A percentile compares a stretch with the other conserved stretches of the same genome.
These are phyloP conservation scores for Upupa epops DNA, from an alignment of 2,113 vertebrate genomes.

Conservation along the genomic window DNA sequence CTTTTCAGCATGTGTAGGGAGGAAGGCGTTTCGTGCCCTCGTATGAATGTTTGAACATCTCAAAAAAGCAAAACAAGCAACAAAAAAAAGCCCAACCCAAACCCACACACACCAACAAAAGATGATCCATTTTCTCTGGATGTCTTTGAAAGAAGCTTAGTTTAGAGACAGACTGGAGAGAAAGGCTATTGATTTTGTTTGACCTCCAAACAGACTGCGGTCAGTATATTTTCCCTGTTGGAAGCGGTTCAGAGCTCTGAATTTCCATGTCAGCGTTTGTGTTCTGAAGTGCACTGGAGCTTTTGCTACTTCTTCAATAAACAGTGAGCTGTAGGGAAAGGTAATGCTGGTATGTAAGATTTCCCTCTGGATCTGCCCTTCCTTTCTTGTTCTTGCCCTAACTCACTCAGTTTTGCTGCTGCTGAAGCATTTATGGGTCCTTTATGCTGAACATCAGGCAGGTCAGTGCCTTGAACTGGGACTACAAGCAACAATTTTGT, in stretches of 20 bases:
- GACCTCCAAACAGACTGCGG: constrained; percentile 69
- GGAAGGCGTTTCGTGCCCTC: constrained; percentile 38
- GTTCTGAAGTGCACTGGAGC: not conserved
- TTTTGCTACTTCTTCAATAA: constrained; percentile 55
- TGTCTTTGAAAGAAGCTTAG: constrained; percentile 58
- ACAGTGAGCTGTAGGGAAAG: not conserved
- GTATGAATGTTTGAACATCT: constrained; percentile 31
- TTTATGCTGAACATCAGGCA: not conserved
- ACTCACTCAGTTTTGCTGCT: not conserved
- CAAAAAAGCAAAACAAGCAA: constrained; percentile 45
- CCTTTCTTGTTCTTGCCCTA: not conserved
- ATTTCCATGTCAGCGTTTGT: constrained; percentile 43
- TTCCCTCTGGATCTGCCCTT: not conserved
- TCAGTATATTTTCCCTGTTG: constrained; percentile 55
- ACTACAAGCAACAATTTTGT: not conserved
- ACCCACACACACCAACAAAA: constrained; percentile 45
- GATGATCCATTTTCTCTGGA: constrained; percentile 43
- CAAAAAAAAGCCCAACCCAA: constrained; percentile 45
- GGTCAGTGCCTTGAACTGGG: not conserved
- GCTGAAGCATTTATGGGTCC: not conserved
- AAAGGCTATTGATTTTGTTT: constrained; percentile 67
- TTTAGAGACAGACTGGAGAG: constrained; percentile 59
- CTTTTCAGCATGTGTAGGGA: constrained; percentile 8
- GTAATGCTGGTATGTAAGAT: not conserved
- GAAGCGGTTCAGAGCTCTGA: constrained; percentile 47